A percentile compares a stretch with the other conserved stretches of the same genome.
Evolutionary conservation across 2,113 vertebrate species (phyloP).

Genomic region (Geococcyx californianus): DNA sequence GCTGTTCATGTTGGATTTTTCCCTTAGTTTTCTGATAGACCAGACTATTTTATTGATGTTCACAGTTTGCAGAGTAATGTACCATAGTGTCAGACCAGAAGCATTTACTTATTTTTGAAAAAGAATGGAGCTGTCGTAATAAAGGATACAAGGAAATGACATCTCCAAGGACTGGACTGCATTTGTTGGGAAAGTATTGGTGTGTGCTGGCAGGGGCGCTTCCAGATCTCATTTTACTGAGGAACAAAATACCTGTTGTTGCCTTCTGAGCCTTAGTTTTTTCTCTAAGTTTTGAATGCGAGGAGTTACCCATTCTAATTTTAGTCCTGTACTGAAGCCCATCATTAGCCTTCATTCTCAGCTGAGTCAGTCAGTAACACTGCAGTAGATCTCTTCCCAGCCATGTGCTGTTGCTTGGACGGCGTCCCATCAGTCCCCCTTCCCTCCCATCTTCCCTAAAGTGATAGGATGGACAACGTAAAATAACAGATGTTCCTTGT

Average conservation of each 20-base stretch:
- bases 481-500: not conserved
- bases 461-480: not conserved
- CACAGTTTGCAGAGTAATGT: not conserved
- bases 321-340: not conserved
- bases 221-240: not conserved
- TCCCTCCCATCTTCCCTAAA: not conserved
- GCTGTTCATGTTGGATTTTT: not conserved
- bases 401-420: not conserved
- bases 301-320: not conserved
- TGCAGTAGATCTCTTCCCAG: not conserved
- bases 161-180: not conserved
- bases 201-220: not conserved
- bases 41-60: not conserved
- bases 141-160: not conserved
- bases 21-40: not conserved
- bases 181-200: not conserved
- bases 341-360: not conserved
- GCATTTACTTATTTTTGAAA: not conserved
- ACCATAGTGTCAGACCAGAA: not conserved
- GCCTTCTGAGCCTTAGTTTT: not conserved
- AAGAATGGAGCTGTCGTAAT: not conserved
- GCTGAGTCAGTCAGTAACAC: not conserved
- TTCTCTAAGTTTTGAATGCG: not conserved
- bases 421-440: fast-evolving
- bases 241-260: not conserved